Conservation (phyloP, 2,888 invertebrate species). For the Macrosiphum euphorbiae region DNA sequence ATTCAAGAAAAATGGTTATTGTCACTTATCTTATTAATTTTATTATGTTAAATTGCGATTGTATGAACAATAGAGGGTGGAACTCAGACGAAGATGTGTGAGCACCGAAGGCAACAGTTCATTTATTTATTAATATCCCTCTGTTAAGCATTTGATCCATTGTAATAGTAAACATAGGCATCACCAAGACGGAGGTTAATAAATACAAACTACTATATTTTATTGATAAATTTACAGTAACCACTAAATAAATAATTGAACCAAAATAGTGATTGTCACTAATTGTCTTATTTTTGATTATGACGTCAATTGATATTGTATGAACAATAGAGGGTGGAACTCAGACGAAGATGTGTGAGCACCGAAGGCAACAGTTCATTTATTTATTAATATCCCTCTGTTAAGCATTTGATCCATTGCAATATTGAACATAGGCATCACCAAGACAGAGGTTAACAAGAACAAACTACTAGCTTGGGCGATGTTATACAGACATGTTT, state of each 20-base stretch:
- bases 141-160: conserved; percentile 61
- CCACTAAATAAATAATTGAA: too few relatives aligned
- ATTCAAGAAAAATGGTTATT: background rate
- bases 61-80: conserved; percentile 58
- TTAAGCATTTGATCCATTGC: conserved; percentile 53
- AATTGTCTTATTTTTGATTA: too few relatives aligned
- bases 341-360: conserved; percentile 53
- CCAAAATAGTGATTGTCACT: too few relatives aligned
- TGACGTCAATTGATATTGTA: background rate
- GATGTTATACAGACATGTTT: too few relatives aligned
- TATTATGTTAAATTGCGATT: too few relatives aligned
- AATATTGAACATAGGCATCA: conserved; percentile 33
- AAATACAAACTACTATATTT: background rate
- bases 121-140: conserved; percentile 25
- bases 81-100: conserved; percentile 61
- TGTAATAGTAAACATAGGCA: conserved; percentile 30
- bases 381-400: background rate
- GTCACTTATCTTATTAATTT: too few relatives aligned
- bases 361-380: conserved; percentile 29
- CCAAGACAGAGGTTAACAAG: conserved; percentile 37
- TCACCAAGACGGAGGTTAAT: conserved; percentile 55
- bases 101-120: conserved; percentile 63
- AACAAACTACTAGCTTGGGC: too few relatives aligned
- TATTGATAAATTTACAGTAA: background rate
- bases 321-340: conserved; percentile 55